phyloP scores from a whole-genome alignment of 2,888 invertebrate species.

The Spisula subtruncata region DNA sequence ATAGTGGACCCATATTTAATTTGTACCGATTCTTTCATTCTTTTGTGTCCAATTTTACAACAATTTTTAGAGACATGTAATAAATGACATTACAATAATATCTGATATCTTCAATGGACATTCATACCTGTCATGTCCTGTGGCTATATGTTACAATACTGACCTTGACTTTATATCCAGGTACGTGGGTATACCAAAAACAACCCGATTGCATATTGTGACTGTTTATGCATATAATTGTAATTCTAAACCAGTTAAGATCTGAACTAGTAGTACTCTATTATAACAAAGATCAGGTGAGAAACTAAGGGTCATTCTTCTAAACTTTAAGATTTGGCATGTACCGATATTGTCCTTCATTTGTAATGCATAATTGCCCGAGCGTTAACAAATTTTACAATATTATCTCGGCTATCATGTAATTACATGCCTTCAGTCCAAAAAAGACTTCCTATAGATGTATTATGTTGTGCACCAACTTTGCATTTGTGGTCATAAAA shows the following conservation, averaged over 20 bases:
- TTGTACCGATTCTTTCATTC: too few relatives aligned
- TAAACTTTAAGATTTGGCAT: neutral
- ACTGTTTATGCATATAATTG: conserved; percentile 25
- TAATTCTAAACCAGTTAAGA: conserved; percentile 1
- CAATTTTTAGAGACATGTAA: neutral
- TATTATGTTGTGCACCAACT: conserved; percentile 38
- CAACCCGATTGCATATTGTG: neutral
- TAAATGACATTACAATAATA: neutral
- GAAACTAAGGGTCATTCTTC: conserved; percentile 41
- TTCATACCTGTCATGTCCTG: neutral
- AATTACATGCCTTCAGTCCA: conserved; percentile 44
- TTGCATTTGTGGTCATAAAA: conserved; percentile 51
- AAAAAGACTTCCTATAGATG: conserved; percentile 42
- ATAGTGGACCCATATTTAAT: too few relatives aligned
- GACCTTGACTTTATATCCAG: neutral
- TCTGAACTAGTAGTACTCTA: neutral
- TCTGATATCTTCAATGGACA: conserved; percentile 19
- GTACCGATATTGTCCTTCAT: conserved; percentile 43
- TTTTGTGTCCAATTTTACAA: too few relatives aligned
- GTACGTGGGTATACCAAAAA: neutral
- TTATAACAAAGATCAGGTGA: conserved; percentile 24
- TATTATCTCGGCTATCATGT: conserved; percentile 47
- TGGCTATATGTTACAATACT: neutral
- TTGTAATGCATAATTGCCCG: conserved; percentile 47
- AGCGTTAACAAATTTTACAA: conserved; percentile 43